Base-by-base conservation (phyloP, 2,113 vertebrate species). In the Nesoenas mayeri region DNA sequence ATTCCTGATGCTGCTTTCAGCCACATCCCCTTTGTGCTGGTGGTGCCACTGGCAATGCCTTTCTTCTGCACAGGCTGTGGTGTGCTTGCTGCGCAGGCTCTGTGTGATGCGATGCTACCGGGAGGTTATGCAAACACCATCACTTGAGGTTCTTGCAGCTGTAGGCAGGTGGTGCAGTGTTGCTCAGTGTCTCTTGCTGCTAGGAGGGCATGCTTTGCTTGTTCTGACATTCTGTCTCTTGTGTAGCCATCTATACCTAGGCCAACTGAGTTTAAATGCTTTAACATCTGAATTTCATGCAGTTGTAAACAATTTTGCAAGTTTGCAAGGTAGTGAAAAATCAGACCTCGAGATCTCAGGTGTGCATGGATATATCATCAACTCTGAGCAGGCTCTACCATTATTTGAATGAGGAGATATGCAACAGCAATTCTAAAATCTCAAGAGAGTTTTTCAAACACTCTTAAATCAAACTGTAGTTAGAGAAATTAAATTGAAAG, bases 381-480 rank as follows among this genome's bases (percentile, higher is more conserved):
- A 9, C 42, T 7, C 71, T 36, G n/a, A 85, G 36, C 22, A 62
- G 81, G 15, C 12, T 64, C 19, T 13, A 16, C 38, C 11, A 1
- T 72, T 93, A 32, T 40, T 82, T 89, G 70, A 70, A 26, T 51
- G 57, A 77, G 18, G 44, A 79, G 89, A 44, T 44, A 29, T 53
- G 74, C 80, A 91, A 57, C 53, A 88, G n/a, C 70, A 64, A 80
- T 85, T 93, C 40, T 66, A 34, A 93, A 82, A 70, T 91, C 78
- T 88, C 54, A 42, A 22, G 24, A 77, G 70, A 47, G 56, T 34
- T 88, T 85, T 79, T 85, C 38, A 69, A 58, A 62, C 50, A 57
- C 3, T 3, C 44, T 88, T 62, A 75, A 85, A 81, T 89, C 64
- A 79, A 82, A 73, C 74, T 28, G 61, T 36, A 65, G 44, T 77